Conservation (phyloP, 2,888 invertebrate species). For the Sepiola atlantica region DNA sequence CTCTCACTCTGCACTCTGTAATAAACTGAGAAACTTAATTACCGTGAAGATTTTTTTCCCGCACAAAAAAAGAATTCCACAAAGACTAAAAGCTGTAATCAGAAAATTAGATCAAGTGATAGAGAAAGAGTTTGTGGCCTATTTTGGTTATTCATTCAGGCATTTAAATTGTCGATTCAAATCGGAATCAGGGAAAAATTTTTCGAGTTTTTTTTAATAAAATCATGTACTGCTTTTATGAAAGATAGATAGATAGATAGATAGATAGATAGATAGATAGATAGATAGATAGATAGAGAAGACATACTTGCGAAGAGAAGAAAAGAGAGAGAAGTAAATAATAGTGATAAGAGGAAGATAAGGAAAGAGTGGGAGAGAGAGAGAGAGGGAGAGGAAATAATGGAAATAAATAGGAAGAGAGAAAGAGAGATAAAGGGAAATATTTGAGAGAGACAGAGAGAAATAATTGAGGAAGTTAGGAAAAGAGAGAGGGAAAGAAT, state of each 20-base stretch:
- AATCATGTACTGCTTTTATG: background rate
- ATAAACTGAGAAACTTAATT: conserved; percentile 1
- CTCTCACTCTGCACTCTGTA: background rate
- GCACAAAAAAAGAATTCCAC: background rate
- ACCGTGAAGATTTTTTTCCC: background rate
- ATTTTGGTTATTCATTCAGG: conserved; percentile 7
- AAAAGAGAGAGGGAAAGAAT: conserved; percentile 34
- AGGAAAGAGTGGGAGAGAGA: conserved; percentile 46
- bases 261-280: conserved; percentile 41
- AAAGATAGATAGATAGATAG: conserved; percentile 34
- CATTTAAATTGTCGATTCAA: background rate
- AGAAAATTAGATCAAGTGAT: conserved; percentile 12
- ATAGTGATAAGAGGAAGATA: conserved; percentile 48
- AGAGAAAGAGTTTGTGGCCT: conserved; percentile 32
- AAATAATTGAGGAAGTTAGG: conserved; percentile 43
- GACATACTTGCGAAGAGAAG: background rate
- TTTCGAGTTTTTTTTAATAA: background rate
- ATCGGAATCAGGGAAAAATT: background rate
- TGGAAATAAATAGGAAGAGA: conserved; percentile 34
- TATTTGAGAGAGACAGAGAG: conserved; percentile 48
- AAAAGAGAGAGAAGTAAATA: background rate
- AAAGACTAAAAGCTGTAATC: background rate
- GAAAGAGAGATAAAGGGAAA: conserved; percentile 9
- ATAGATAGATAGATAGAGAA: background rate
- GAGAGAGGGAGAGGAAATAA: conserved; percentile 44